Conservation (phyloP, 2,888 invertebrate species). For the Pyralis farinalis region DNA sequence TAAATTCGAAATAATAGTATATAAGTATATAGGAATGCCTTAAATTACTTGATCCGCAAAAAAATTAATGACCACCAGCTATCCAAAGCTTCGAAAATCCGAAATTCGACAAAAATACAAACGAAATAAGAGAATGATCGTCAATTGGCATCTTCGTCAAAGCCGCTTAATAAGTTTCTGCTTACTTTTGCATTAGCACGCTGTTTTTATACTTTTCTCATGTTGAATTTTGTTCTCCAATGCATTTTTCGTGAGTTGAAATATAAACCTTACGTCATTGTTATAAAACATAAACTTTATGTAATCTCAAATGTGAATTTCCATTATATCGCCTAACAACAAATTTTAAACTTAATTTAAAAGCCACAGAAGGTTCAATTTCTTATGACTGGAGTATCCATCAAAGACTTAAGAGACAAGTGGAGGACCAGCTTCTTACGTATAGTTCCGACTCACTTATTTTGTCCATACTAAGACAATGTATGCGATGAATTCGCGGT, state of each 20-base stretch:
- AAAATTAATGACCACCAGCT: conserved; percentile 21
- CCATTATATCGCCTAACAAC: conserved; percentile 1
- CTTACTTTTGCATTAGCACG: conserved; percentile 66
- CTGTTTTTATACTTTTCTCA: conserved; percentile 42
- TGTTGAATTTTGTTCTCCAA: conserved; percentile 8
- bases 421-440: conserved; percentile 54
- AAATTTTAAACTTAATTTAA: conserved; percentile 16
- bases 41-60: too few species aligned
- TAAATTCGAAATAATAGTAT: too few species aligned
- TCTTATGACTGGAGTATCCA: conserved; percentile 23
- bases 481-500: conserved; percentile 62
- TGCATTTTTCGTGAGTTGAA: conserved; percentile 7
- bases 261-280: conserved; percentile 18
- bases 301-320: conserved; percentile 5
- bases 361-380: conserved; percentile 19
- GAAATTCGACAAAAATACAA: conserved; percentile 31
- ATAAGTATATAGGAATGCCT: too few species aligned
- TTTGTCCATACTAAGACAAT: conserved; percentile 73
- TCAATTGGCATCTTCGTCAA: conserved; percentile 67
- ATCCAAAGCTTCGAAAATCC: conserved; percentile 23
- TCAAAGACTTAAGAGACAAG: conserved; percentile 46
- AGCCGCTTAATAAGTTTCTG: conserved; percentile 66
- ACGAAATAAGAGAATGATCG: conserved; percentile 43
- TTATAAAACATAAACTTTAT: conserved; percentile 9
- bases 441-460: conserved; percentile 66